These are phyloP conservation scores for Bombus balteatus DNA, from an alignment of 1,140 invertebrate genomes.

Conservation along the genomic window DNA sequence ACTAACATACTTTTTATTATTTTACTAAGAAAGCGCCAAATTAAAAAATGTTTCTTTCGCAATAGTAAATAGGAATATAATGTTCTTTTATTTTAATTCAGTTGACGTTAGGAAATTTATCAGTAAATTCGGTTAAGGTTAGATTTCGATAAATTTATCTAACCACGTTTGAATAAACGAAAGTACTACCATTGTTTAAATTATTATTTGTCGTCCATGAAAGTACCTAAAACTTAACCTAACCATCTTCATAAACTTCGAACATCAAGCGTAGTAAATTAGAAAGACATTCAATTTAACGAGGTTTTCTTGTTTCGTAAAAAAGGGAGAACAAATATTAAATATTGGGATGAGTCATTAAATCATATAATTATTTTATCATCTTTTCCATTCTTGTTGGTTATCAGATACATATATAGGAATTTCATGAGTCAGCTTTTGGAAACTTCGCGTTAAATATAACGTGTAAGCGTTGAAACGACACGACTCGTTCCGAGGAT, in stretches of 20 bases:
- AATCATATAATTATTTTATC: not conserved
- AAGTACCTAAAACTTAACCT: not conserved
- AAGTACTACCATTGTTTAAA: not conserved
- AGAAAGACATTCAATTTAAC: not conserved
- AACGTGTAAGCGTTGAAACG: not conserved
- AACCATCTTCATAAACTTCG: not conserved
- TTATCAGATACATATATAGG: constrained; percentile 5
- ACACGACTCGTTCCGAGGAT: not conserved
- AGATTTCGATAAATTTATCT: not conserved
- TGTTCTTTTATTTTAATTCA: not conserved
- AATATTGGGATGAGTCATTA: not conserved
- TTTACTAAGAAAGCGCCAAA: not conserved
- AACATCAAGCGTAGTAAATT: not conserved
- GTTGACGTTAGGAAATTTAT: not conserved
- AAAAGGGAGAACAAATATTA: not conserved
- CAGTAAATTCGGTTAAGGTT: not conserved
- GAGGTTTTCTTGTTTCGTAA: too few species aligned
- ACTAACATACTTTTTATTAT: not conserved
- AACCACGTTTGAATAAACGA: not conserved
- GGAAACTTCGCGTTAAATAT: not conserved
- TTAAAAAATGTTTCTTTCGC: not conserved
- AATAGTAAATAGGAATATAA: not conserved
- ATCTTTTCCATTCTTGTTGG: not conserved
- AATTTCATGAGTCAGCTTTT: constrained; percentile 8
- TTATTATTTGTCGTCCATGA: not conserved